Evolutionary conservation across 2,113 vertebrate species (phyloP), one percentile per base, ranked within the genome.

Genomic region (Zeus faber): DNA sequence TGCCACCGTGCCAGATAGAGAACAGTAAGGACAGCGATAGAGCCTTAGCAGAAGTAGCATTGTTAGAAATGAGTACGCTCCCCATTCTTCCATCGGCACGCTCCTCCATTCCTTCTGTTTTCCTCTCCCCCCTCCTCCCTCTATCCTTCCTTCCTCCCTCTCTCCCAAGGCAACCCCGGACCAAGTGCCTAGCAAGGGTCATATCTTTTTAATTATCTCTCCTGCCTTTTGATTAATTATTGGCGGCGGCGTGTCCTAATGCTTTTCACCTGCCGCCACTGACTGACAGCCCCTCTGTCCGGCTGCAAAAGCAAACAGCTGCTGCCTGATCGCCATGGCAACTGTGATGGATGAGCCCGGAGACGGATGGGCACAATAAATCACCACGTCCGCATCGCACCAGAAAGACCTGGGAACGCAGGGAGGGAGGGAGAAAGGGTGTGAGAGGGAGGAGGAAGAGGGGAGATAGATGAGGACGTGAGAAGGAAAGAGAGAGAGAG

Each of bases 121-220:
- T 53, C 29, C 3, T 21, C 5, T 17, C 46, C 43, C 26, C 33
- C 50, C 22, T 4, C 58, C 23, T 41, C n/a, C 25, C 45, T 33
- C 29, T 11, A n/a, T n/a, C n/a, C 49, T 33, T 45, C 17, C 86
- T 89, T 87, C 89, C 88, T 79, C 71, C 72, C 77, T 80, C 77
- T 79, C 89, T 87, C 89, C 89, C 77, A 84, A 89, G 87, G 88
- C 89, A 93, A 95, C 91, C 91, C 91, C 90, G 85, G 93, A 93
- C 94, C 92, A 95, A 97, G 93, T 92, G 93, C 92, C 92, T 95
- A 93, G 91, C 92, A 92, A 93, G 94, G 95, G 95, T 99, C 95
- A 97, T 99, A 99, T 99, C 97, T 99, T 99, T 99, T 99, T 99
- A 99, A 99, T 98, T 98, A 99, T 99, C 96, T 98, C 93, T 97